Base-by-base conservation (phyloP, 1,140 invertebrate species). In the Drepana arcuata region DNA sequence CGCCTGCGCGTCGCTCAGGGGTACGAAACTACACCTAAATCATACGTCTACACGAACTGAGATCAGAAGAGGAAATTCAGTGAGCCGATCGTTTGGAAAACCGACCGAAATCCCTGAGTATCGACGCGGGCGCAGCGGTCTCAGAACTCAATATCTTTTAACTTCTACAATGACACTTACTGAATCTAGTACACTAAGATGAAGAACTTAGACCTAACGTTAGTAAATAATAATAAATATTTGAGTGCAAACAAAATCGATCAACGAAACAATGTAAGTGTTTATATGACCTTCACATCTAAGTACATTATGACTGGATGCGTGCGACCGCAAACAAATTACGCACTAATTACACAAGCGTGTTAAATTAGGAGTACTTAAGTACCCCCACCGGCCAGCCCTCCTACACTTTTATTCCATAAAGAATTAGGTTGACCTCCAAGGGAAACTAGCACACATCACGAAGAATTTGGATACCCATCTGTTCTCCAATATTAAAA, bases 141-240 rank as follows among this genome's bases (percentile, higher is more conserved):
- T 78, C 62, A 69, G 18, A 77, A 81, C 72, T 71, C 77, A 78
- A 69, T n/a, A n/a, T n/a, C n/a, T n/a, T 58, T 70, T 68, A 68
- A 72, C 53, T 43, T 64, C 74, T 81, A 81, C 77, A 56, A 69
- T 73, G 72, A 77, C 63, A 81, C 70, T 77, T 79, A 81, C 67
- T 60, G 65, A 31, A 58, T 68, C 67, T 78, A 81, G 61, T 54
- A 77, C 58, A 70, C 70, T 81, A 81, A n/a, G 63, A 77, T 70
- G 58, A 78, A 59, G 48, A 81, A 78, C 74, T 82, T 75, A 79
- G 55, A 61, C 31, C 74, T 75, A 75, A 69, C 33, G 56, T 74
- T 70, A 72, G 14, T 26, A 65, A 69, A 64, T 55, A 56, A 57
- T 68, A 66, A 72, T 70, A 73, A 82, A 78, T 26, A 75, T 70